Conservation (phyloP, 2,113 vertebrate species). For the Xyliphius kryptos region DNA sequence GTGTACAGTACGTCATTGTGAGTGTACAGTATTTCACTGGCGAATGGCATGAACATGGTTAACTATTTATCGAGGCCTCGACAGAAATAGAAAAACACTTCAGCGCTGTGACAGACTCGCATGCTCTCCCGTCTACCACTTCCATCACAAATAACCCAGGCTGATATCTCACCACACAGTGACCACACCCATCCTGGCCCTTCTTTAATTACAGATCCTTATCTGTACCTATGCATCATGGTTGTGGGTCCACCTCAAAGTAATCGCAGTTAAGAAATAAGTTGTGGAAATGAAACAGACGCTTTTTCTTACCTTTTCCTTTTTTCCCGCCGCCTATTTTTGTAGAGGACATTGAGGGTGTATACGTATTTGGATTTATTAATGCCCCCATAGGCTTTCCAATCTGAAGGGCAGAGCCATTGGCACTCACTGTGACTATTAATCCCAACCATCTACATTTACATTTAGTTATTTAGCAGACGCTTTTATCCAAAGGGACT, state of each 20-base stretch:
- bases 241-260: conserved; percentile 5
- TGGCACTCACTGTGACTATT: too few species aligned
- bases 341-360: too few species aligned
- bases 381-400: too few species aligned
- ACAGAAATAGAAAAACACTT: conserved; percentile 27
- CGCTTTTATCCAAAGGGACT: too few species aligned
- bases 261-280: conserved; percentile 6
- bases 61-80: conserved; percentile 15
- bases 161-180: conserved; percentile 38
- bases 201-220: conserved; percentile 39
- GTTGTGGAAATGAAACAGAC: conserved; percentile 10
- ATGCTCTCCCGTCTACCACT: conserved; percentile 11
- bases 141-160: conserved; percentile 39
- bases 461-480: too few species aligned
- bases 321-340: too few species aligned
- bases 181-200: conserved; percentile 22
- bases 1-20: not conserved
- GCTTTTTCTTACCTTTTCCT: too few species aligned
- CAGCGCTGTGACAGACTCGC: conserved; percentile 29
- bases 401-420: too few species aligned
- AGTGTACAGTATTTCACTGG: not conserved
- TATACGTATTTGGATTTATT: too few species aligned
- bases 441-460: too few species aligned
- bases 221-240: conserved; percentile 21
- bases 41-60: not conserved